phyloP scores from a whole-genome alignment of 2,888 invertebrate species.

The Lamproptera curius region DNA sequence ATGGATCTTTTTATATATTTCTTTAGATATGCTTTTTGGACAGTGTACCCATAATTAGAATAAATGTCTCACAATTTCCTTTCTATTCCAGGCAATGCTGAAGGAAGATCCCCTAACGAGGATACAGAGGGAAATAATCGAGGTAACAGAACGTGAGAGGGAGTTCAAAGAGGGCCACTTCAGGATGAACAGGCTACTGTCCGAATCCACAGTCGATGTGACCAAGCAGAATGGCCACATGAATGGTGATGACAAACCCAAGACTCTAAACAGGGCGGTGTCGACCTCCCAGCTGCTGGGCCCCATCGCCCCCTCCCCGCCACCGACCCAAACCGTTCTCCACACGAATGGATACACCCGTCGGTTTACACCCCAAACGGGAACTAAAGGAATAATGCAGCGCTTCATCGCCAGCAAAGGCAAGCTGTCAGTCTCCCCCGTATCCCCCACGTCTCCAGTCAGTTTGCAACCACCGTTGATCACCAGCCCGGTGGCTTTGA shows the following conservation, averaged over 20 bases:
- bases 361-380: slow-evolving; percentile 81
- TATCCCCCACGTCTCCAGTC: slow-evolving; percentile 42
- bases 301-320: slow-evolving; percentile 55
- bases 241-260: slow-evolving; percentile 53
- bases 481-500: slow-evolving; percentile 52
- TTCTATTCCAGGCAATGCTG: slow-evolving; percentile 66
- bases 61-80: no score
- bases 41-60: no score
- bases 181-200: slow-evolving; percentile 61
- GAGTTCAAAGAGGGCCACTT: slow-evolving; percentile 83
- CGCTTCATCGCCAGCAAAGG: slow-evolving; percentile 90
- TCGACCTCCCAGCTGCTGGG: slow-evolving; percentile 68
- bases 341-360: slow-evolving; percentile 73
- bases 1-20: slow-evolving; percentile 25
- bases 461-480: slow-evolving; percentile 53
- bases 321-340: slow-evolving; percentile 52
- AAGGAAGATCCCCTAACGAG: slow-evolving; percentile 86
- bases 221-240: slow-evolving; percentile 66
- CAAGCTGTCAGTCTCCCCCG: slow-evolving; percentile 66
- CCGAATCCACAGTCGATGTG: slow-evolving; percentile 69
- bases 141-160: slow-evolving; percentile 90
- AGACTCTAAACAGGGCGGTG: slow-evolving; percentile 59
- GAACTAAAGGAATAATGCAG: slow-evolving; percentile 90
- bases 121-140: slow-evolving; percentile 93
- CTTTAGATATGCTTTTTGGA: no score